Base-by-base conservation (phyloP, 2,888 invertebrate species). In the Hyposoter didymator region DNA sequence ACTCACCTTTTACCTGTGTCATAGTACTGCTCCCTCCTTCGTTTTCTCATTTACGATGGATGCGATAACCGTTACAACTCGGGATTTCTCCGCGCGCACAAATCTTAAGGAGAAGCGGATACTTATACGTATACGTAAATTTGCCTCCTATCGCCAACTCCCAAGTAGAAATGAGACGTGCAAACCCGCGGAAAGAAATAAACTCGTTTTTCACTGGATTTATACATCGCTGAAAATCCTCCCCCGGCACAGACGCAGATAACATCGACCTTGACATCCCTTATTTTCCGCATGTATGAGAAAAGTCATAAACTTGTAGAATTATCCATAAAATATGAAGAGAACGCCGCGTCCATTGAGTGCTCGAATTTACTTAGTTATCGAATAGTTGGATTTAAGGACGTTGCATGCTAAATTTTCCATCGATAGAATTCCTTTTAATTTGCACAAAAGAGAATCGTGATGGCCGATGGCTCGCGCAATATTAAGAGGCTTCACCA, bases 161-260 rank as follows among this genome's bases (percentile, higher is more conserved):
- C 62, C 32, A 55, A 70, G 69, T 45, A 45, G 62, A 81, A 79
- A 52, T 47, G 80, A 72, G 82, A 84, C 59, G 85, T 78, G 76
- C 85, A 85, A 86, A 87, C 88, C 87, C 86, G 82, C 84, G 86
- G 86, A 83, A 67, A 88, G 88, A 87, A 90, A 89, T 89, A 90
- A 89, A 90, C 90, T 91, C 89, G 90, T 90, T 89, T 88, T 85
- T 89, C 88, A 90, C 88, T 88, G 86, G 88, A 91, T 90, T 90
- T 88, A 88, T 82, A 86, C 87, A 82, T 80, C 84, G 66, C 79
- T 78, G 66, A 35, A 19, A 81, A 66, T 66, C 62, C 49, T n/a
- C n/a, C n/a, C 67, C 73, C 64, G 70, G 82, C 47, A 67, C 62
- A 83, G 80, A 35, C 73, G 70, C 35, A 84, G 84, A 78, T 86